phyloP scores from a whole-genome alignment of 2,888 invertebrate genomes.

The Eupelmus urozonus region DNA sequence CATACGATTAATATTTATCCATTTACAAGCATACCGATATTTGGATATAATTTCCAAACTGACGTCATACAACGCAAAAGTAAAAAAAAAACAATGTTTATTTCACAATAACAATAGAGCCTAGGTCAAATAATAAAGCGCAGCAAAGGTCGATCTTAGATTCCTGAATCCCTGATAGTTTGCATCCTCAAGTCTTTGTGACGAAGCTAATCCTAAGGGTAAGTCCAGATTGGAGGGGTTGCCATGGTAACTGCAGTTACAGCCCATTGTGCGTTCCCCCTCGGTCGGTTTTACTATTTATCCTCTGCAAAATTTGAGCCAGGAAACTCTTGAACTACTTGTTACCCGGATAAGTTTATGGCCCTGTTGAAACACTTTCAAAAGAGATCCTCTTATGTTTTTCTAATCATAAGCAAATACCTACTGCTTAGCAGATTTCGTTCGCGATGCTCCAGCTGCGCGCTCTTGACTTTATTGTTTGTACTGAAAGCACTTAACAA shows the following conservation, averaged over 20 bases:
- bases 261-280: constrained; percentile 23
- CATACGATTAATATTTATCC: too few relatives aligned
- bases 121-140: too few relatives aligned
- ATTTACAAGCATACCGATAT: too few relatives aligned
- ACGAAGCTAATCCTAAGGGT: constrained; percentile 43
- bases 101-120: too few relatives aligned
- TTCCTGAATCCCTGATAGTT: constrained; percentile 53
- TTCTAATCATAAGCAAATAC: constrained; percentile 62
- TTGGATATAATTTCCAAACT: too few relatives aligned
- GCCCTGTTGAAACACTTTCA: constrained; percentile 66
- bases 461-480: too few relatives aligned
- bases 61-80: too few relatives aligned
- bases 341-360: constrained; percentile 67
- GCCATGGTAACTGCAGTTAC: too few relatives aligned
- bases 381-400: constrained; percentile 62
- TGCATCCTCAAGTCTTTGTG: constrained; percentile 57
- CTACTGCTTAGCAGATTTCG: too few relatives aligned
- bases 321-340: constrained; percentile 55
- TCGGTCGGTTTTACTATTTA: constrained; percentile 20
- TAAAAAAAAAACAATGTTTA: too few relatives aligned
- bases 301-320: constrained; percentile 33
- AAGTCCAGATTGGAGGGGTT: background rate
- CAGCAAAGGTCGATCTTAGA: constrained; percentile 11
- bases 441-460: too few relatives aligned
- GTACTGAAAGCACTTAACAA: too few relatives aligned